phyloP scores from a whole-genome alignment of 2,113 vertebrate species.

The Capricornis sumatraensis region DNA sequence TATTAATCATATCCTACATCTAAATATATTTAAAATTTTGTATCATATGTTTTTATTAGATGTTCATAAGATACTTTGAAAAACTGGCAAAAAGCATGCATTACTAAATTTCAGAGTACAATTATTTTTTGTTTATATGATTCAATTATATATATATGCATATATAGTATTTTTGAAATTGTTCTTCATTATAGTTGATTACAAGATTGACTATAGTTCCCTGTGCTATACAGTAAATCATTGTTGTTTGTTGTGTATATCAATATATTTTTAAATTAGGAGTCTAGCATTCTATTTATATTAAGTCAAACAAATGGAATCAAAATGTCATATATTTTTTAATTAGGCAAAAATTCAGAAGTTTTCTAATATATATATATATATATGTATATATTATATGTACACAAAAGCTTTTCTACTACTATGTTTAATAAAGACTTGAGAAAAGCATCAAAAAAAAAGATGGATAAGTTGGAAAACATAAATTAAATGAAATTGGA shows the following conservation, averaged over 20 bases:
- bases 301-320: neutral
- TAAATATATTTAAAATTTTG: neutral
- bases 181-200: neutral
- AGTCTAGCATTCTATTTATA: neutral
- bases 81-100: neutral
- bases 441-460: too few species aligned
- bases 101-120: neutral
- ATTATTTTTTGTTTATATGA: neutral
- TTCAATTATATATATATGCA: neutral
- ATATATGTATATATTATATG: neutral
- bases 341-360: neutral
- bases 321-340: too few species aligned
- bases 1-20: neutral
- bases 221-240: neutral
- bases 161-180: neutral
- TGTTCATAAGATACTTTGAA: neutral
- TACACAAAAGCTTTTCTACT: too few species aligned
- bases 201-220: neutral
- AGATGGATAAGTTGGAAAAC: too few species aligned
- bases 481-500: neutral
- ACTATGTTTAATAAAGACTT: too few species aligned
- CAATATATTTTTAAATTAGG: neutral
- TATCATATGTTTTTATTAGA: neutral
- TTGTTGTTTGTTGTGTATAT: neutral
- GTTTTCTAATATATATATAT: neutral